Conservation (phyloP, 2,797 vertebrate genomes). For the Ibycter americanus region DNA sequence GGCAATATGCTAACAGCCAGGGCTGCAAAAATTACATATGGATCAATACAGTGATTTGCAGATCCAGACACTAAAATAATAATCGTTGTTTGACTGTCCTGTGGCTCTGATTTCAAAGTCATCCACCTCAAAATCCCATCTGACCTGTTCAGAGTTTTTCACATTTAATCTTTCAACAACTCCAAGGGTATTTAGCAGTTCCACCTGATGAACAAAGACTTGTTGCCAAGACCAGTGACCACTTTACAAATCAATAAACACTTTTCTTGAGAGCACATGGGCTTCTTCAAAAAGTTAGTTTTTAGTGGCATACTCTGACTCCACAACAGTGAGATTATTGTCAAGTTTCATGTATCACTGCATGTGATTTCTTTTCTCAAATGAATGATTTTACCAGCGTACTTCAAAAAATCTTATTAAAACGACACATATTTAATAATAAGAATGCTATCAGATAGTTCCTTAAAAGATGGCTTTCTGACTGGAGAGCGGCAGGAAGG, state of each 20-base stretch:
- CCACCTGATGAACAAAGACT: conserved; percentile 16
- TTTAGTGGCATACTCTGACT: neutral
- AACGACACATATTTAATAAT: neutral
- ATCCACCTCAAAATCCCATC: neutral
- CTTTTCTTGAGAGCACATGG: neutral
- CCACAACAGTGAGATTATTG: neutral
- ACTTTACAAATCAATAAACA: conserved; percentile 25
- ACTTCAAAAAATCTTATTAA: neutral
- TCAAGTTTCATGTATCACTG: neutral
- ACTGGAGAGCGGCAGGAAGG: neutral
- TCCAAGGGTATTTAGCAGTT: conserved; percentile 12
- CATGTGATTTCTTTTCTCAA: neutral
- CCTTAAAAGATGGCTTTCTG: neutral
- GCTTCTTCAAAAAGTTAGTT: neutral
- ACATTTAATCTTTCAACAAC: neutral
- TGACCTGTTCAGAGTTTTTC: neutral
- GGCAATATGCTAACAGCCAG: neutral
- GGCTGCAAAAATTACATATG: conserved; percentile 9
- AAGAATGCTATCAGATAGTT: neutral
- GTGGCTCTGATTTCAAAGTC: conserved; percentile 23
- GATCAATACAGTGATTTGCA: conserved; percentile 45
- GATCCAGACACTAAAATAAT: conserved; percentile 33
- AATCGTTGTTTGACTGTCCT: neutral
- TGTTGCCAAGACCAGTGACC: conserved; percentile 8
- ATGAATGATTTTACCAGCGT: neutral